Evolutionary conservation across 2,888 invertebrate species (phyloP).

Genomic region (Zygogramma bicolorata): DNA sequence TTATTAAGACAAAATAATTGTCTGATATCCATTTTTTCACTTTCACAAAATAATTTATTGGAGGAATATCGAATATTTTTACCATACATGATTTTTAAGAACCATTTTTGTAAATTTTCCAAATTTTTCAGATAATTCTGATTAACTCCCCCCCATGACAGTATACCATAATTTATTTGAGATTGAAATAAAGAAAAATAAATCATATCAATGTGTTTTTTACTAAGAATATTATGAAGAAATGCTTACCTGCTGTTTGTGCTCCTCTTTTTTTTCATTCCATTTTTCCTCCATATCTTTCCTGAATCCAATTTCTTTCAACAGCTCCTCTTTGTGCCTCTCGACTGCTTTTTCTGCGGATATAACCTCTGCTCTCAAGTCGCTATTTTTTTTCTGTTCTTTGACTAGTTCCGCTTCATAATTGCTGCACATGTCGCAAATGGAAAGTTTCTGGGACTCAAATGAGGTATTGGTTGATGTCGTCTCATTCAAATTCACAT

Average conservation of each 20-base stretch:
- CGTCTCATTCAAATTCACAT: constrained; percentile 51
- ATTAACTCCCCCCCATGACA: too few relatives aligned
- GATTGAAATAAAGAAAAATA: too few relatives aligned
- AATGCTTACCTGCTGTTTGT: constrained; percentile 74
- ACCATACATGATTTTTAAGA: too few relatives aligned
- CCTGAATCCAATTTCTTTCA: constrained; percentile 79
- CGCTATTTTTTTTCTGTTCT: constrained; percentile 75
- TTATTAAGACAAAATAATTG: too few relatives aligned
- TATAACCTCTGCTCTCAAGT: constrained; percentile 66
- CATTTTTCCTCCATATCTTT: constrained; percentile 84
- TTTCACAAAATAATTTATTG: too few relatives aligned
- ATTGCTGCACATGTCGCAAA: constrained; percentile 90
- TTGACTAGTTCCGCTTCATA: constrained; percentile 86
- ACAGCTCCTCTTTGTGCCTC: constrained; percentile 75
- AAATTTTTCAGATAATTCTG: too few relatives aligned
- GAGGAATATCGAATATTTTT: too few relatives aligned
- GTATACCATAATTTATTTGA: too few relatives aligned
- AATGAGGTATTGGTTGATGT: constrained; percentile 61
- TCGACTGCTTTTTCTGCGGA: constrained; percentile 71
- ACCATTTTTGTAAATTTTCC: too few relatives aligned
- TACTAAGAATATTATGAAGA: too few relatives aligned
- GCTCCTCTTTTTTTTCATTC: constrained; percentile 81
- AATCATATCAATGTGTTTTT: too few relatives aligned
- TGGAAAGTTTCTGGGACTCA: constrained; percentile 55
- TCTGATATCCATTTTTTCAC: too few relatives aligned